phyloP scores from a whole-genome alignment of 2,888 invertebrate genomes.

The Blera fallax region DNA sequence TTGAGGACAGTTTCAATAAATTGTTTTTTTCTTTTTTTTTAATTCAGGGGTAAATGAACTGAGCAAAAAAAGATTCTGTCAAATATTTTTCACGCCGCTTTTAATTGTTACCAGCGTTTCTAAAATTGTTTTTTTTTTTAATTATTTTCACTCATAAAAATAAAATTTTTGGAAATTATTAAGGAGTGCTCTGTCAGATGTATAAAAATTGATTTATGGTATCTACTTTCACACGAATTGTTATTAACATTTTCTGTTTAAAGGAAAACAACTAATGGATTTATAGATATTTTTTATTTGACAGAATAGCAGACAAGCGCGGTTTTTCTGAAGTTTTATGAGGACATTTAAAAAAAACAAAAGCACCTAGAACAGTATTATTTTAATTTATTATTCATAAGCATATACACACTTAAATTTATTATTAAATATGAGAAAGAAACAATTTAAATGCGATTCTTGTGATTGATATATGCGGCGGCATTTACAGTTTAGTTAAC shows the following conservation, averaged over 20 bases:
- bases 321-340: background rate
- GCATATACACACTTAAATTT: background rate
- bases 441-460: background rate
- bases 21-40: background rate
- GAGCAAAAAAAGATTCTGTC: background rate
- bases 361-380: too few species aligned
- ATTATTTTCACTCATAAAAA: background rate
- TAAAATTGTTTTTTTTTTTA: background rate
- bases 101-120: background rate
- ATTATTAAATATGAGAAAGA: background rate
- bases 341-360: background rate
- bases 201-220: background rate
- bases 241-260: background rate
- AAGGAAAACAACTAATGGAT: background rate
- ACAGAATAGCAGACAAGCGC: background rate
- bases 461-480: background rate
- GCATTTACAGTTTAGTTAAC: background rate
- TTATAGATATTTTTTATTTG: background rate
- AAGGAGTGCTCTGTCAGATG: background rate
- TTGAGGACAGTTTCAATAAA: background rate
- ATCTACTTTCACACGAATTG: background rate
- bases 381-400: too few species aligned
- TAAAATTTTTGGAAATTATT: background rate
- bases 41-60: background rate
- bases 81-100: background rate